phyloP scores from a whole-genome alignment of 2,797 vertebrate species.

The Cryptoblepharus egeriae region DNA sequence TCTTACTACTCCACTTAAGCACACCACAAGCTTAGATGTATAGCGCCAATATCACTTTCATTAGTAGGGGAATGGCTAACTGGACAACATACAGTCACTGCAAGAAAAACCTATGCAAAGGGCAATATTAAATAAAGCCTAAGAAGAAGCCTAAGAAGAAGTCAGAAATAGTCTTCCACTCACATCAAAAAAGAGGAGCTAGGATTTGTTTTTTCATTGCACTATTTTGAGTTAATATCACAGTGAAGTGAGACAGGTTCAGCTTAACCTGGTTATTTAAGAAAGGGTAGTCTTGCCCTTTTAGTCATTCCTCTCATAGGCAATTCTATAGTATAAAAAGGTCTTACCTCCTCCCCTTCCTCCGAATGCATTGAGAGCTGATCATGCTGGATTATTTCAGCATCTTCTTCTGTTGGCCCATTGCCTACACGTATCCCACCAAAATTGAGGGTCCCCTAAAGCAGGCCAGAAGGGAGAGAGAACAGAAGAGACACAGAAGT shows the following conservation, averaged over 20 bases:
- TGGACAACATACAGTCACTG: background rate
- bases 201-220: background rate
- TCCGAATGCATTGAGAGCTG: constrained; percentile 92
- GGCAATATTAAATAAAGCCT: background rate
- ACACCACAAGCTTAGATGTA: background rate
- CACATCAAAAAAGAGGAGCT: background rate
- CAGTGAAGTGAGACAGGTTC: background rate
- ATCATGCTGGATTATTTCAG: constrained; percentile 98
- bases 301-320: background rate
- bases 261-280: background rate
- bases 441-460: constrained; percentile 94
- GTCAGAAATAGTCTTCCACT: no score
- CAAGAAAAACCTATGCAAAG: background rate
- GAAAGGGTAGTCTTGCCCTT: background rate
- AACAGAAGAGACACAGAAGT: constrained; percentile 67
- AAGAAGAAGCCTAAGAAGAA: background rate
- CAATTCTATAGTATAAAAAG: background rate
- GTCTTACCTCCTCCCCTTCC: constrained; percentile 94
- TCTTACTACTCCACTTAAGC: background rate
- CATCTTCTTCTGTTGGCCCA: constrained; percentile 96
- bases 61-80: background rate
- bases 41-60: background rate
- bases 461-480: constrained; percentile 66
- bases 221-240: background rate
- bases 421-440: constrained; percentile 96